These are phyloP conservation scores for Epizoanthus fatuus DNA, from an alignment of 92 coral and sea anemone genomes.

Conservation along the genomic window DNA sequence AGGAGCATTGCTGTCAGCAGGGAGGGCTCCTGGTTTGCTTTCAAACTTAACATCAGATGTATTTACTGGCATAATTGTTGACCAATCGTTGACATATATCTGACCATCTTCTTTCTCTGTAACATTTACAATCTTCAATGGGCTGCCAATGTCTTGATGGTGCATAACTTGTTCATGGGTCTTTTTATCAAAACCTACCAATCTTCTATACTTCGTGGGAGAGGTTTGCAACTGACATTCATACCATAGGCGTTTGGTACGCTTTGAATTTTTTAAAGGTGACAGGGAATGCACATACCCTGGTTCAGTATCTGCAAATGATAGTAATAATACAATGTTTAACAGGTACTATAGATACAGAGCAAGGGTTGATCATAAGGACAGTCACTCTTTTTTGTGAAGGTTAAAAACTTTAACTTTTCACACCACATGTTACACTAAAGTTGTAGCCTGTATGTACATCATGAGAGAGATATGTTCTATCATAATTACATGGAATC, in stretches of 20 bases:
- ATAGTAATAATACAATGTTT: background rate
- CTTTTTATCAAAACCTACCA: constrained; percentile 3
- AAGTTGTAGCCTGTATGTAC: no score
- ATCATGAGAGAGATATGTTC: no score
- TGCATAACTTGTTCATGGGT: background rate
- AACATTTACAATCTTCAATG: no score
- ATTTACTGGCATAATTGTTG: no score
- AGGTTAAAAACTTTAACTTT: no score
- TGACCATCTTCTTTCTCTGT: background rate
- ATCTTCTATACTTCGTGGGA: background rate
- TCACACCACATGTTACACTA: no score
- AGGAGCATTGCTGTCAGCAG: background rate
- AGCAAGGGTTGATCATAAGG: background rate
- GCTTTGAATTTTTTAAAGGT: background rate
- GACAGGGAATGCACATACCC: constrained; percentile 3
- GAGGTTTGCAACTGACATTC: background rate
- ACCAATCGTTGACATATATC: no score
- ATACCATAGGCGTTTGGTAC: background rate
- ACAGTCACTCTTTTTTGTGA: no score
- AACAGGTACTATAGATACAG: constrained; percentile 13
- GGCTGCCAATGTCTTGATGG: no score
- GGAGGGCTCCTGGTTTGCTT: constrained; percentile 22
- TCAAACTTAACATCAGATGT: constrained; percentile 1
- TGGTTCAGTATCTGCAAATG: constrained; percentile 28
- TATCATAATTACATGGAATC: no score